A percentile compares a stretch with the other conserved stretches of the same genome.
These are phyloP conservation scores for Sebastolobus altivelis DNA, from an alignment of 2,797 vertebrate species.

Conservation along the genomic window DNA sequence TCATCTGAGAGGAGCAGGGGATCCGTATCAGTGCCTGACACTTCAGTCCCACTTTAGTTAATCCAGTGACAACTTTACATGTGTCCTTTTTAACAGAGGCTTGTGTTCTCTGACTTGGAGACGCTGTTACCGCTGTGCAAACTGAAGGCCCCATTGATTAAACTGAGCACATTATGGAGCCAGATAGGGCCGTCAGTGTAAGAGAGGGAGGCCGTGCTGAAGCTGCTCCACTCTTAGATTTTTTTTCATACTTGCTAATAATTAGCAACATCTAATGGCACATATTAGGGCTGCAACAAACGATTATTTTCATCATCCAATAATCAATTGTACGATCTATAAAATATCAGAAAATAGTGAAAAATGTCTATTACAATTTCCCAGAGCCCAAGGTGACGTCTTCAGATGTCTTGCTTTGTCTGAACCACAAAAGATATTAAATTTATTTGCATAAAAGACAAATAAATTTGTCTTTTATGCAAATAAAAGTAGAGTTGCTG, in stretches of 20 bases:
- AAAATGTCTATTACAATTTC: not conserved
- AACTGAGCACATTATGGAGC: constrained; percentile 12
- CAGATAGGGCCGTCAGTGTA: constrained; percentile 13
- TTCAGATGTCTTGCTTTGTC: not conserved
- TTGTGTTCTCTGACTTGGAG: constrained; percentile 30
- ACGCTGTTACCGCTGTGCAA: constrained; percentile 40
- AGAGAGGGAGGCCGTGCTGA: constrained; percentile 1
- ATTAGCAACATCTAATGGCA: not conserved
- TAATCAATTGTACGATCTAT: not conserved
- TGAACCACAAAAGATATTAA: not conserved
- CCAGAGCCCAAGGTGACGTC: not conserved
- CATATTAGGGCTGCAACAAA: not conserved
- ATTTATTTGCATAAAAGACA: not conserved
- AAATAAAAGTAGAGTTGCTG: not conserved
- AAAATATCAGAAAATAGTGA: not conserved
- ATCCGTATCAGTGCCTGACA: constrained; percentile 58
- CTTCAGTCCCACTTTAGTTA: constrained; percentile 46
- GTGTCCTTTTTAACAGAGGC: constrained; percentile 46
- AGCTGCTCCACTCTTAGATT: constrained; percentile 14
- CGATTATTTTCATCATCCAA: not conserved
- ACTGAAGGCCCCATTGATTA: constrained; percentile 25
- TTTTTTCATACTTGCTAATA: not conserved
- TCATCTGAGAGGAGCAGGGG: constrained; percentile 53
- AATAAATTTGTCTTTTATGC: not conserved
- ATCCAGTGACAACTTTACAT: constrained; percentile 62